Evolutionary conservation across 2,797 vertebrate species (phyloP), one percentile per base, ranked within the genome.

Genomic region (Pitangus sulphuratus): DNA sequence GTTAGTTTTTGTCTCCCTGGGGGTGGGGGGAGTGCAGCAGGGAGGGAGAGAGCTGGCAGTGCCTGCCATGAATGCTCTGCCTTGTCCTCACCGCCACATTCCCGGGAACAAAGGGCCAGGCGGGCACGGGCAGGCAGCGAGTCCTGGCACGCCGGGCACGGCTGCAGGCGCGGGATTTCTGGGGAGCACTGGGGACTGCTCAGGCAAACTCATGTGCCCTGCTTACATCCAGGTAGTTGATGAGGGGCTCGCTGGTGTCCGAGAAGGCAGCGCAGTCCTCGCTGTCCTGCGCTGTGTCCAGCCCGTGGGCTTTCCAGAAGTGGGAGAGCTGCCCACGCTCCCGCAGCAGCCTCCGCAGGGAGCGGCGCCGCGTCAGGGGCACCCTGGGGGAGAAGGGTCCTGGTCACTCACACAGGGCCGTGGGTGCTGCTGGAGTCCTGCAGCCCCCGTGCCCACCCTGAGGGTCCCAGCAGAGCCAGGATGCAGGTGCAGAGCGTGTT

Each of bases 161-260:
- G 83, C 56, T 4, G 84, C n/a, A 11, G 33, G 44, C 14, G 0
- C 0, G 68, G 51, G 24, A 2, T 5, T 11, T 35, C 25, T 1
- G 53, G 15, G 31, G 42, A 45, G 69, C n/a, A 9, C 1, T 51
- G 18, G 22, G 68, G 28, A 4, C 26, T 0, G 2, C 47, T 28
- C 12, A 1, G 15, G 54, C 12, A 8, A 31, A 9, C 1, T 1
- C 4, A 15, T 0, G 31, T 31, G 51, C 51, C 51, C 51, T 31
- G 30, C 51, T 54, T 54, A 54, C 51, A 20, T 54, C 51, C 51
- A 54, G 51, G 51, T 54, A 54, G 51, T 31, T 54, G 51, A 97
- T 60, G 88, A 98, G 98, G 31, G 98, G 98, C 83, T 98, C 98
- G 1, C 44, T 97, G 88, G 45, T 40, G 12, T 93, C 76, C 9